Percentiles rank a stretch among this genome's conserved stretches.
Conservation (phyloP, 1,140 invertebrate species). For the Dendroctonus ponderosae region DNA sequence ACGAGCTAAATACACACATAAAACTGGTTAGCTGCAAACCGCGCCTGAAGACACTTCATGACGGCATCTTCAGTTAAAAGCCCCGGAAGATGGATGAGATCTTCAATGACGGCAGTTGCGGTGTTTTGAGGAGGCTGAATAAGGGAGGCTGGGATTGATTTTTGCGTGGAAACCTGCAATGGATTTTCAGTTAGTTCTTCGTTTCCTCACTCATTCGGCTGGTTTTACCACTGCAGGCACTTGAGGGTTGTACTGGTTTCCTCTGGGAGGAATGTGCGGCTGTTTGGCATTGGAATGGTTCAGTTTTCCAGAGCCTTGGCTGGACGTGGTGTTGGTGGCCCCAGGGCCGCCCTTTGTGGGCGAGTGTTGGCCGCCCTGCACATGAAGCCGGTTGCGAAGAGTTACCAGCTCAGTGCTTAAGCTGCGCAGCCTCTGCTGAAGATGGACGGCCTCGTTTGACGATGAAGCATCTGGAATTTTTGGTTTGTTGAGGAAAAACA, state of each 20-base stretch:
- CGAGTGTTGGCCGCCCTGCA: constrained; percentile 56
- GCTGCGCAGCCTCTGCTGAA: constrained; percentile 84
- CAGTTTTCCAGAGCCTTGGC: not conserved
- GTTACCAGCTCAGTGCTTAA: constrained; percentile 87
- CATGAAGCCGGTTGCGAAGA: constrained; percentile 79
- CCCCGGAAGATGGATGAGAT: constrained; percentile 87
- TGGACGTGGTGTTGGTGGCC: constrained; percentile 30
- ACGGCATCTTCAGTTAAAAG: constrained; percentile 92
- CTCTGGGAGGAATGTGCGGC: constrained; percentile 24
- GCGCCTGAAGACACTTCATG: constrained; percentile 82
- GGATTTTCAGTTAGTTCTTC: constrained; percentile 1
- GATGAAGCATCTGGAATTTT: constrained; percentile 77
- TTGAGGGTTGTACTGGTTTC: constrained; percentile 10
- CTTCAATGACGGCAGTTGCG: constrained; percentile 60
- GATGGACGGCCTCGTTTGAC: constrained; percentile 87
- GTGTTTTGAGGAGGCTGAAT: constrained; percentile 40
- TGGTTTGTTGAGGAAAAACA: too few relatives aligned
- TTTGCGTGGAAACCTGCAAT: constrained; percentile 46
- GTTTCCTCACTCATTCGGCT: too few relatives aligned
- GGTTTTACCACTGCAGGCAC: constrained; percentile 6
- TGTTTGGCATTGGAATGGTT: constrained; percentile 7
- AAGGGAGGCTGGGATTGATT: constrained; percentile 49
- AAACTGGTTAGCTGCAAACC: constrained; percentile 82
- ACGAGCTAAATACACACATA: constrained; percentile 68
- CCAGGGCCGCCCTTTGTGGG: constrained; percentile 38